Conservation (phyloP, 2,888 invertebrate species). For the Scaptodrosophila latifasciaeformis region DNA sequence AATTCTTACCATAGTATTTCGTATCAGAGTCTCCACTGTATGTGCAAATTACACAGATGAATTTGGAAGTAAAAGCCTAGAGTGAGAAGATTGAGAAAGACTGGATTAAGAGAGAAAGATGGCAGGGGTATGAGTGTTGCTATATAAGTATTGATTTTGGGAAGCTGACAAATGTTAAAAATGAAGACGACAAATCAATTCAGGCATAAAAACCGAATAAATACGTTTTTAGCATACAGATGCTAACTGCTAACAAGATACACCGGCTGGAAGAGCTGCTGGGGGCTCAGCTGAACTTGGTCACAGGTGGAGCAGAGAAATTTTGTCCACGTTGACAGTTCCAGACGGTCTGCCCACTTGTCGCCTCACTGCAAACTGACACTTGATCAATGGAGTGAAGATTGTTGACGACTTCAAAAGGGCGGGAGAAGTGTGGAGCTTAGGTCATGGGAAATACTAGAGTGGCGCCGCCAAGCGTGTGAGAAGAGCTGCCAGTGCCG, state of each 20-base stretch:
- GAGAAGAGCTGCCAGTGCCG: slow-evolving; percentile 14
- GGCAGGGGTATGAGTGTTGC: too few species aligned
- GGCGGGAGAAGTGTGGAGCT: too few species aligned
- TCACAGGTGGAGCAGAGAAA: slow-evolving; percentile 4
- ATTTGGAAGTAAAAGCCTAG: too few species aligned
- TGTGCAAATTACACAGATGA: too few species aligned
- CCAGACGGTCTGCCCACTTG: slow-evolving; percentile 3
- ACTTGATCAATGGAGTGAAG: neutral
- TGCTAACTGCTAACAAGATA: slow-evolving; percentile 65
- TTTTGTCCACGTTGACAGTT: neutral
- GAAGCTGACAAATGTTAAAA: slow-evolving; percentile 28
- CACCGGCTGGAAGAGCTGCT: neutral
- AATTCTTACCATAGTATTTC: too few species aligned
- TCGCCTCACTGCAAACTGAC: slow-evolving; percentile 2
- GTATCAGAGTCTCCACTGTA: too few species aligned
- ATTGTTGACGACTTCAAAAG: too few species aligned
- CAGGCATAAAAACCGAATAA: slow-evolving; percentile 69
- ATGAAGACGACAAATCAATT: slow-evolving; percentile 68
- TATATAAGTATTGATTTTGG: too few species aligned
- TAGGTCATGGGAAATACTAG: neutral
- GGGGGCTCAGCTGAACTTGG: neutral
- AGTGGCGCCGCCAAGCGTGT: neutral
- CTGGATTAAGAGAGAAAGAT: too few species aligned
- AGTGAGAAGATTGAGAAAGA: too few species aligned
- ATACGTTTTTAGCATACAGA: slow-evolving; percentile 67